Evolutionary conservation across 2,888 invertebrate species (phyloP).

Genomic region (Onchidella celtica): DNA sequence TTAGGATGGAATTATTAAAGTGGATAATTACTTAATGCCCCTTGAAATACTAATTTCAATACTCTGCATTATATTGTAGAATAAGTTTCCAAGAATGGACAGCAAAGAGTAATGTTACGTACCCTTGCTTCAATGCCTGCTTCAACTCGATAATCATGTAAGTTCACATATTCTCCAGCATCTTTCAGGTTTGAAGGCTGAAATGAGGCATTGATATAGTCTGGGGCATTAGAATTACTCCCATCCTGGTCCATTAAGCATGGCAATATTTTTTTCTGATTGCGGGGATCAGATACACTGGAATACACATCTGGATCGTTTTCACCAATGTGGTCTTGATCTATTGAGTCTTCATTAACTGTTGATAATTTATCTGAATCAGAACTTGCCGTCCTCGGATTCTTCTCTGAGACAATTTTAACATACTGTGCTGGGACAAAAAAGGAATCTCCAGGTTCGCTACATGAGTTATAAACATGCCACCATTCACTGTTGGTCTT

Average conservation of each 20-base stretch:
- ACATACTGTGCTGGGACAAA: constrained; percentile 75
- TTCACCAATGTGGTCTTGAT: not conserved
- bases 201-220: constrained; percentile 3
- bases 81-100: no score
- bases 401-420: constrained; percentile 53
- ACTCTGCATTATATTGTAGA: no score
- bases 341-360: constrained; percentile 26
- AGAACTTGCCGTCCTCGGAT: constrained; percentile 30
- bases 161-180: constrained; percentile 67
- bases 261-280: not conserved
- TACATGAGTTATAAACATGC: constrained; percentile 59
- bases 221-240: not conserved
- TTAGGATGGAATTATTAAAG: no score
- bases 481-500: constrained; percentile 65
- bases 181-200: not conserved
- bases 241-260: not conserved
- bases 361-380: constrained; percentile 45
- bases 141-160: constrained; percentile 61
- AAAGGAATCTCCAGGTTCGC: constrained; percentile 60
- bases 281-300: not conserved
- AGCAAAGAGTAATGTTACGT: no score
- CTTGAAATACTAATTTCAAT: no score
- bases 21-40: no score
- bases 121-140: constrained; percentile 50
- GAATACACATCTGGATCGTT: not conserved